Evolutionary conservation across 1,140 invertebrate species (phyloP).

Genomic region (Bilobella aurantiaca): DNA sequence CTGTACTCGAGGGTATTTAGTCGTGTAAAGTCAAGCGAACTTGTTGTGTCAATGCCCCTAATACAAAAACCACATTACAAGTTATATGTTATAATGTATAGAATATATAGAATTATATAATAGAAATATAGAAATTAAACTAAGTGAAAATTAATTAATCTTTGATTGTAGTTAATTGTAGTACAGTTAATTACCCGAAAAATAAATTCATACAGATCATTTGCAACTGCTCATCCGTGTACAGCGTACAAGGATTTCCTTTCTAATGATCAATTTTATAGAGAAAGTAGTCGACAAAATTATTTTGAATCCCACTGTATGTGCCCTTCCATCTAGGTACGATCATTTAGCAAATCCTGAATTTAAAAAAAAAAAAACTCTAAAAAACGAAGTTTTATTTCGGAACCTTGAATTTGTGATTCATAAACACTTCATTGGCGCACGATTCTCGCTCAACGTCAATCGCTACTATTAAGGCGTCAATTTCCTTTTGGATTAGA

Average conservation of each 20-base stretch:
- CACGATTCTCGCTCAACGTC: neutral
- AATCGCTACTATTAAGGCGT: conserved; percentile 8
- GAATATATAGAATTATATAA: too few species aligned
- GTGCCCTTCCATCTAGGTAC: conserved; percentile 6
- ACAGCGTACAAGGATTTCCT: neutral
- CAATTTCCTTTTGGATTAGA: neutral
- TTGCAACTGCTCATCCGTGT: conserved; percentile 1
- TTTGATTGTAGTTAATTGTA: neutral
- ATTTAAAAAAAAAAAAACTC: too few species aligned
- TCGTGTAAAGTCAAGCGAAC: conserved; percentile 44
- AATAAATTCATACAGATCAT: neutral
- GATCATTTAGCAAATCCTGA: conserved; percentile 14
- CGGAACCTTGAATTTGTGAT: conserved; percentile 27
- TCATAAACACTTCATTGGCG: conserved; percentile 4
- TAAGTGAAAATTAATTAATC: neutral
- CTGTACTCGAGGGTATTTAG: conserved; percentile 43
- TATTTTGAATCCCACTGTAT: conserved; percentile 36
- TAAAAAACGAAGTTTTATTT: conserved; percentile 62
- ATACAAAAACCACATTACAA: conserved; percentile 33
- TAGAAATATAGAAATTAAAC: conserved; percentile 24
- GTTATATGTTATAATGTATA: too few species aligned
- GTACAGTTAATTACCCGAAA: neutral
- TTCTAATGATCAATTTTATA: conserved; percentile 35
- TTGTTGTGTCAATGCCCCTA: conserved; percentile 46
- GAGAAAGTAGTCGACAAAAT: conserved; percentile 43